These are phyloP conservation scores for Anthophora plumipes DNA, from an alignment of 2,888 invertebrate genomes.

Conservation along the genomic window DNA sequence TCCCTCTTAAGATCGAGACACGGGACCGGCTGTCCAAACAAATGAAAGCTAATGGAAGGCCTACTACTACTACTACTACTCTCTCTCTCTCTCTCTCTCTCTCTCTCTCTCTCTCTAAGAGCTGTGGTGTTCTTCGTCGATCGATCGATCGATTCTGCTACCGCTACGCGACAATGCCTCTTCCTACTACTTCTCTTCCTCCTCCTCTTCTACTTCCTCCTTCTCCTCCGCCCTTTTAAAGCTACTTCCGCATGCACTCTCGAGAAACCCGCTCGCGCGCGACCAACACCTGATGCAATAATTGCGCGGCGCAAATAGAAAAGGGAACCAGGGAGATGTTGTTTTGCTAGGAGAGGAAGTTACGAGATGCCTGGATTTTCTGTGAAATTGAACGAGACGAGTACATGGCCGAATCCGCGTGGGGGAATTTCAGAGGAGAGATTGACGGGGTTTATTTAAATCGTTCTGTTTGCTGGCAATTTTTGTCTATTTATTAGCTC, in stretches of 20 bases:
- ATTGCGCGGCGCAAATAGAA: slow-evolving; percentile 28
- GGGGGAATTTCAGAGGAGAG: neutral
- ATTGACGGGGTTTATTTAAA: slow-evolving; percentile 9
- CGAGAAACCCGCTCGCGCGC: slow-evolving; percentile 3
- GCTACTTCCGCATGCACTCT: slow-evolving; percentile 40
- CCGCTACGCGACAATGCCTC: slow-evolving; percentile 34
- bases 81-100: no score
- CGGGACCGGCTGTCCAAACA: slow-evolving; percentile 73
- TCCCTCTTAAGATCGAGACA: slow-evolving; percentile 70
- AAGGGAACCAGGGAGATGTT: neutral
- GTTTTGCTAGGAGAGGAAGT: slow-evolving; percentile 29
- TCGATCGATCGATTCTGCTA: slow-evolving; percentile 64
- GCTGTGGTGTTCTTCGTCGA: slow-evolving; percentile 47
- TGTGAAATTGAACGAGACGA: slow-evolving; percentile 25
- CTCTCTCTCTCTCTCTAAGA: slow-evolving; percentile 60
- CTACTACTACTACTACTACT: no score
- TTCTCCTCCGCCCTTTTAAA: slow-evolving; percentile 28
- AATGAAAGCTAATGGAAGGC: slow-evolving; percentile 76
- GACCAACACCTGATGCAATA: slow-evolving; percentile 28
- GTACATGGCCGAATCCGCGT: no score
- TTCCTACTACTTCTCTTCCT: neutral
- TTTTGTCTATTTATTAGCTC: slow-evolving; percentile 26
- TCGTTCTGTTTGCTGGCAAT: slow-evolving; percentile 1
- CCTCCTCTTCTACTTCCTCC: no score
- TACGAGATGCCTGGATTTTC: slow-evolving; percentile 33